Evolutionary conservation across 2,113 vertebrate species (phyloP).

Genomic region (Chaenocephalus aceratus): DNA sequence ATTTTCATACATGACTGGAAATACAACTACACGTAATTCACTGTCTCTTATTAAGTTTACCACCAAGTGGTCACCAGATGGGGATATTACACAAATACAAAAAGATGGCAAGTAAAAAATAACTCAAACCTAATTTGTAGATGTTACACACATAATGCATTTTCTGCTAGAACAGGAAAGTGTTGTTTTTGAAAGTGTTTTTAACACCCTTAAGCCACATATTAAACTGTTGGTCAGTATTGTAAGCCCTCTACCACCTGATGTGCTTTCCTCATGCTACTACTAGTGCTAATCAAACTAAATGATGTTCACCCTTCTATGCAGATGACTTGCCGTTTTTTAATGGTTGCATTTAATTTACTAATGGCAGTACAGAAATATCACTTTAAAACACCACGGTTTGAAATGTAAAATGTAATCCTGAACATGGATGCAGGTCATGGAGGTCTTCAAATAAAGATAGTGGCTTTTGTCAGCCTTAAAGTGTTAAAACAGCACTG

Average conservation of each 20-base stretch:
- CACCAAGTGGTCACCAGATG: constrained; percentile 25
- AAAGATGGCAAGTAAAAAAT: too few species aligned
- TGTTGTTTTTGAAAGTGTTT: too few species aligned
- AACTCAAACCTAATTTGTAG: too few species aligned
- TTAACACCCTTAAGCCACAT: too few species aligned
- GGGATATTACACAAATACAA: constrained; percentile 21
- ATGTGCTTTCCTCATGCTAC: constrained; percentile 2
- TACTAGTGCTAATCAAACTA: not conserved
- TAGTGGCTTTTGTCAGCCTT: not conserved
- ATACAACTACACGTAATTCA: not conserved
- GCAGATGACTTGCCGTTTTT: not conserved
- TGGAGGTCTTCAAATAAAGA: not conserved
- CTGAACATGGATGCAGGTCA: not conserved
- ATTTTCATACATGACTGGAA: not conserved
- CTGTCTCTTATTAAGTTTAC: too few species aligned
- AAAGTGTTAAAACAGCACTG: not conserved
- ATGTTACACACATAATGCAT: too few species aligned
- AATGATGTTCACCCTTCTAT: not conserved
- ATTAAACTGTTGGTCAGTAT: not conserved
- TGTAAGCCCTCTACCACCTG: not conserved
- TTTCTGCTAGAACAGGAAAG: too few species aligned
- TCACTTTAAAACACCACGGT: not conserved
- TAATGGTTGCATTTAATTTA: not conserved
- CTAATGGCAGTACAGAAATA: not conserved
- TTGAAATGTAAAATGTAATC: not conserved